Percentiles rank a stretch among this genome's conserved stretches.
Conservation (phyloP, 2,888 invertebrate genomes). For the Lithophane leautieri region DNA sequence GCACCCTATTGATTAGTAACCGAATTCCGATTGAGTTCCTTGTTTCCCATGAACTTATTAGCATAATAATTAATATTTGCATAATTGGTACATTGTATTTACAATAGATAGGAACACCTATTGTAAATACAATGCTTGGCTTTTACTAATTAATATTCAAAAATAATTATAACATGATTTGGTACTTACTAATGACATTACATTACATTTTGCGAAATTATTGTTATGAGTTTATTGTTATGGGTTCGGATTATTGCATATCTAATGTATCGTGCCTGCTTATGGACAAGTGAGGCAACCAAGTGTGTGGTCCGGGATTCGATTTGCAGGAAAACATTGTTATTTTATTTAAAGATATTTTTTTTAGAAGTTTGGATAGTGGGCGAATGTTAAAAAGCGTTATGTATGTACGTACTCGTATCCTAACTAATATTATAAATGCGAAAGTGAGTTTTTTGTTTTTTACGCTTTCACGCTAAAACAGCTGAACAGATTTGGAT, state of each 20-base stretch:
- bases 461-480: no score
- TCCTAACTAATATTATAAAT: no score
- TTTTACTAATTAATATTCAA: not conserved
- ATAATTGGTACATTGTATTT: not conserved
- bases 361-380: no score
- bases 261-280: not conserved
- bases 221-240: no score
- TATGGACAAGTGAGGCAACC: no score
- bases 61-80: not conserved
- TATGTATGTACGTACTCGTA: no score
- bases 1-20: not conserved
- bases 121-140: not conserved
- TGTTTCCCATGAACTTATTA: not conserved
- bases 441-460: no score
- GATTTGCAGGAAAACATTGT: no score
- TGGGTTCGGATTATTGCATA: not conserved
- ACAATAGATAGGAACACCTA: not conserved
- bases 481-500: no score
- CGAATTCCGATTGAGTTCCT: not conserved
- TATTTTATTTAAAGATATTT: no score
- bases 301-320: no score
- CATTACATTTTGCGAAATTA: slow-evolving; percentile 1
- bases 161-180: not conserved
- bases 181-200: not conserved
- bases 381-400: no score